Base-by-base conservation (phyloP, 2,888 invertebrate genomes). In the Cryptocephalus moraei region DNA sequence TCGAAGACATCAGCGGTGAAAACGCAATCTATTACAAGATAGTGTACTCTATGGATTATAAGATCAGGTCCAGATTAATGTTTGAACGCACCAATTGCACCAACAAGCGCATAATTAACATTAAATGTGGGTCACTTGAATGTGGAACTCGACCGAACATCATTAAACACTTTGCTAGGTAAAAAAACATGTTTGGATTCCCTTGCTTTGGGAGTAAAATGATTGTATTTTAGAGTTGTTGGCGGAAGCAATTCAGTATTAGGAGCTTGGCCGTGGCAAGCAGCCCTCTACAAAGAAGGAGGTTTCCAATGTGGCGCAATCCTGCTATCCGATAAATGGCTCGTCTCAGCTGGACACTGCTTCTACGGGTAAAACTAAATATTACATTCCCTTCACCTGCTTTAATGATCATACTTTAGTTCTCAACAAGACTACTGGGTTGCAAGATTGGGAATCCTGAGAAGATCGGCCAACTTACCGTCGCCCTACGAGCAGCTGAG, bases 241-340 rank as follows among this genome's bases (percentile, higher is more conserved):
- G 88, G 88, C 47, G 87, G 88, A 52, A 82, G 79, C 46, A 86
- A 86, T 63, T 81, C 86, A 38, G 78, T 80, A 44, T 78, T 82
- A 8, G 87, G 87, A 55, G 81, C 86, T 32, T 87, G 87, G 86
- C 88, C 88, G 4, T 88, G 87, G 87, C 86, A 86, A 73, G 86
- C 86, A n/a, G 88, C 87, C 34, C 75, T 88, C 14, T 88, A 88
- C 71, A 82, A 85, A 62, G 86, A 88, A 70, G 88, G 88, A 0
- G 85, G 86, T 70, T 87, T 86, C 73, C 87, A 87, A 70, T 88
- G 88, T 65, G 87, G 87, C 13, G 88, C 82, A 13, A 86, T 86
- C 2, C 75, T 88, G 41, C 75, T 88, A 53, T 76, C 79, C 10
- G 74, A 79, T 48, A 74, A 76, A 59, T 88, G 87, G 86, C 76